Evolutionary conservation across 2,113 vertebrate genomes (phyloP).

Genomic region (Plectropomus leopardus): DNA sequence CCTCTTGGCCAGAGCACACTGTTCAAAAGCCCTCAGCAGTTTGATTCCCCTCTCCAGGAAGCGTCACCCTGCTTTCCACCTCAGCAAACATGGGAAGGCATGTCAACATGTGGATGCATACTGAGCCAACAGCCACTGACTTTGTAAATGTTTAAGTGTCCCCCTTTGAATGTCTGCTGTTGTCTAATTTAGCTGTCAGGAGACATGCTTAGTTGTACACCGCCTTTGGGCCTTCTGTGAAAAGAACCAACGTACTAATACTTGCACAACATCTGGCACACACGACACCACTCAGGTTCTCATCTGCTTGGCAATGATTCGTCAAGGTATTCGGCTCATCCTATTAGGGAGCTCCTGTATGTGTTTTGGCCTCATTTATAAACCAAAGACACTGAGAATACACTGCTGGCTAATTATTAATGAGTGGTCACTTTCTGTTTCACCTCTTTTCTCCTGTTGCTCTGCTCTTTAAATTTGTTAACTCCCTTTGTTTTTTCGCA

Average conservation of each 20-base stretch:
- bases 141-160: constrained; percentile 46
- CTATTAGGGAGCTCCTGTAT: constrained; percentile 12
- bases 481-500: not conserved
- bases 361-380: constrained; percentile 50
- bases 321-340: constrained; percentile 21
- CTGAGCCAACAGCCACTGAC: constrained; percentile 7
- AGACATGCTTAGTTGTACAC: not conserved
- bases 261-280: not conserved
- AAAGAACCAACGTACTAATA: not conserved
- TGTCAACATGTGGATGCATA: constrained; percentile 43
- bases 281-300: constrained; percentile 10
- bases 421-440: constrained; percentile 49
- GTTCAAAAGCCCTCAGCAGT: constrained; percentile 37
- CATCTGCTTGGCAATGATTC: constrained; percentile 51
- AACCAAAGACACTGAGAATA: constrained; percentile 48
- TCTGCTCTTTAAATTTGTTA: not conserved
- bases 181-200: constrained; percentile 21
- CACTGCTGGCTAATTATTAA: constrained; percentile 66
- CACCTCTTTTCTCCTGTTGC: constrained; percentile 10
- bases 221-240: not conserved
- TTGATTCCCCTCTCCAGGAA: constrained; percentile 50
- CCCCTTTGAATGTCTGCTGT: not conserved
- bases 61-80: constrained; percentile 44
- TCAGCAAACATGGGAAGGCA: constrained; percentile 57
- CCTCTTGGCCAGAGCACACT: constrained; percentile 40